Evolutionary conservation across 1,140 invertebrate genomes (phyloP), one percentile per base, ranked within the genome.

Genomic region (Coelopa frigida): DNA sequence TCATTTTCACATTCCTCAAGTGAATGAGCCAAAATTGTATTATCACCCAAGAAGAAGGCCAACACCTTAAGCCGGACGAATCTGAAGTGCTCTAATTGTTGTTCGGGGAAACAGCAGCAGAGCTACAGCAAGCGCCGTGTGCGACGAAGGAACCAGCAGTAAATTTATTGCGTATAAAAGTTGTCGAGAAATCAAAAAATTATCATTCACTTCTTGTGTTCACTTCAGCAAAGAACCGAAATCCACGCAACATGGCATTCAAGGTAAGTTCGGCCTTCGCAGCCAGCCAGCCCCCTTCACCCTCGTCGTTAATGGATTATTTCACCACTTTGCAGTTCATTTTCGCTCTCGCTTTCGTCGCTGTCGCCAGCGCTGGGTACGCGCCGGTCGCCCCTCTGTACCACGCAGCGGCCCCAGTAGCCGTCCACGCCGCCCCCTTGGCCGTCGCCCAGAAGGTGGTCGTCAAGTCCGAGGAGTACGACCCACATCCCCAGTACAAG

Each of bases 401-500:
- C 41, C 59, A 61, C 12, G 27, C 41, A n/a, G 26, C 41, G 32
- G 26, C 41, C 11, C 23, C 22, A 14, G 39, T 41, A 27, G 40
- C 31, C 26, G 23, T 27, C 31, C 7, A 18, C 10, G 32, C 8
- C 3, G n/a, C 31, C 17, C 31, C n/a, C n/a, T 33, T 37, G 11
- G 5, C 35, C 5, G 15, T 45, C n/a, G 14, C 23, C 14, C 55
- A 57, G 18, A 58, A 58, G 38, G 36, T 46, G 4, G 49, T 57
- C 29, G 14, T 15, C 31, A 45, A 45, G 18, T 14, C 22, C n/a
- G 59, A 52, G 41, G 48, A 43, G 17, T 55, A 55, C 51, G 75
- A 78, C 23, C 76, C 78, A 10, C 79, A 80, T 55, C 79, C 79
- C 22, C 79, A 81, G 45, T 83, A 83, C 67, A 77, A 77, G 43